These are phyloP conservation scores for Hyperopisus bebe DNA, from an alignment of 2,113 vertebrate genomes.

Conservation along the genomic window DNA sequence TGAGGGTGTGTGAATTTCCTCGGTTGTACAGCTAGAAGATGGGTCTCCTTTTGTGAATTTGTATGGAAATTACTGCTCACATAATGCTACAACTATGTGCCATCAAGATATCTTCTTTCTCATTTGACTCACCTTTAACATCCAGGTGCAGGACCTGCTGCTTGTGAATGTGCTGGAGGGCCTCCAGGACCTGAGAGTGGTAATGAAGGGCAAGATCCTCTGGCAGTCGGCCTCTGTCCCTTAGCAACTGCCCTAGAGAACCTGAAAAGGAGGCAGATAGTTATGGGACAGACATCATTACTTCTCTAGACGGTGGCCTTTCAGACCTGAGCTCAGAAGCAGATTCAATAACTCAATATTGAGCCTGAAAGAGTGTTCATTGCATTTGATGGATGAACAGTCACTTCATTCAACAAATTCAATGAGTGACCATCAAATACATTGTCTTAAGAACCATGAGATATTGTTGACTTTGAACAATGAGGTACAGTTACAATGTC, in stretches of 20 bases:
- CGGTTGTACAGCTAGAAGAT: neutral
- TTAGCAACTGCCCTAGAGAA: slow-evolving; percentile 81
- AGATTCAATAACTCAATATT: neutral
- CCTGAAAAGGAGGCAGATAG: slow-evolving; percentile 49
- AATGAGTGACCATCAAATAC: neutral
- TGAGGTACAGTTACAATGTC: neutral
- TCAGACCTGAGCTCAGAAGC: neutral
- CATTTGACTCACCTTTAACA: slow-evolving; percentile 74
- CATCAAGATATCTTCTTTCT: neutral
- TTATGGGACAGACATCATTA: slow-evolving; percentile 13
- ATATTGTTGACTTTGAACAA: neutral
- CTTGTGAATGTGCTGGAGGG: slow-evolving; percentile 75
- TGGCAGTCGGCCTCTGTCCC: slow-evolving; percentile 73
- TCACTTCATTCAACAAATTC: neutral
- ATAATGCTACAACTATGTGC: neutral
- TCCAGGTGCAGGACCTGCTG: slow-evolving; percentile 81
- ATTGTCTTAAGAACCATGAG: neutral
- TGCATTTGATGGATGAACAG: neutral
- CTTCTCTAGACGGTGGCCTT: neutral
- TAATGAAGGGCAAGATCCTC: slow-evolving; percentile 87
- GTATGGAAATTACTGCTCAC: neutral
- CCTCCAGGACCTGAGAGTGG: slow-evolving; percentile 72
- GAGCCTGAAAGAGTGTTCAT: neutral
- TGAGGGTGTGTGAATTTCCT: neutral
- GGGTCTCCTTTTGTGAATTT: neutral